Base-by-base conservation (phyloP, 2,113 vertebrate species). In the Egretta garzetta region DNA sequence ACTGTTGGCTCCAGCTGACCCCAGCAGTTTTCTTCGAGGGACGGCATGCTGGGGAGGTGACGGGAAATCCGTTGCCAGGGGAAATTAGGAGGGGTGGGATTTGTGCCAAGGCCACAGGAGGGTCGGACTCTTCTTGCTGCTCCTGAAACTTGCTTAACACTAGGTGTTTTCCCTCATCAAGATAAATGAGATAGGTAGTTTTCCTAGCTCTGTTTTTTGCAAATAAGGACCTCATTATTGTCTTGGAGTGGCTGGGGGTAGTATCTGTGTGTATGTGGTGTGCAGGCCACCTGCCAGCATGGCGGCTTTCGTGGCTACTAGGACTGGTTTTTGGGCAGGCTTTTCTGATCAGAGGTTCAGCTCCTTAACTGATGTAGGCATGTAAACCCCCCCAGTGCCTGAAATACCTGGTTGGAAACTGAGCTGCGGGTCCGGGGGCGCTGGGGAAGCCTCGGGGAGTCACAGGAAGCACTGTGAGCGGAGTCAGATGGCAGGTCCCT, bases 381-480 rank as follows among this genome's bases (percentile, higher is more conserved):
- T 39, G 19, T 72, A 55, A 64, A 19, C 5, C 6, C 3, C 41
- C 13, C 32, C 28, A 15, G 5, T 67, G 10, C 9, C 32, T 76
- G 62, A 80, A 88, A 20, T 60, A 68, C 1, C 45, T 64, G 16
- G 0, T 1, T 49, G 58, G 37, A 88, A 82, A 41, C 17, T 17
- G 60, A 90, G 39, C 43, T 68, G 43, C 0, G 0, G 56, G 4
- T 60, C 4, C 6, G 5, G 5, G 41, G 28, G 9, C 13, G 5
- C 55, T 80, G 10, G 8, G 33, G 22, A 64, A 70, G 5, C 50
- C 32, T 43, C 4, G 10, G 27, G 24, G 37, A 39, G 35, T 66
- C 3, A 1, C 41, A 71, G 52, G 58, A 56, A 80, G 49, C 15
- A 15, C 35, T 3, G 1, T 5, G 12, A 86, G 20, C n/a, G 43